A percentile compares a stretch with the other conserved stretches of the same genome.
phyloP scores from a whole-genome alignment of 2,888 invertebrate species.

The Rotaria magnacalcarata region DNA sequence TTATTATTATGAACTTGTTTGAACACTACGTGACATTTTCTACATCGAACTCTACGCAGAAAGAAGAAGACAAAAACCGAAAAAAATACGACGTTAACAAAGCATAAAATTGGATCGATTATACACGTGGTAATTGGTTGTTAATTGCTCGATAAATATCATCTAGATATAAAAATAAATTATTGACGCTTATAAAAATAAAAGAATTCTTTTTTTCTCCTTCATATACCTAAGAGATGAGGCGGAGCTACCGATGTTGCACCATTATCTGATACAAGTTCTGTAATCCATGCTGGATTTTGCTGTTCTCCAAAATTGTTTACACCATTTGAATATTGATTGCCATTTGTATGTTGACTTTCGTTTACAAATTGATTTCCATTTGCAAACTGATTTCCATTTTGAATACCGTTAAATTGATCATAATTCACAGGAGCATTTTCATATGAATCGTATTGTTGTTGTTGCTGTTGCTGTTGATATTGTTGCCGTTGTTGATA shows the following conservation, averaged over 20 bases:
- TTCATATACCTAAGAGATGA: neutral
- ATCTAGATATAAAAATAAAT: neutral
- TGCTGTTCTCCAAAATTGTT: neutral
- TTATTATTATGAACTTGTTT: slow-evolving; percentile 8
- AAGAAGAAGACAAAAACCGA: neutral
- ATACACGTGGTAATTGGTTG: slow-evolving; percentile 28
- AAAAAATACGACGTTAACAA: neutral
- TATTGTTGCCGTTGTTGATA: neutral
- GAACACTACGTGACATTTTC: neutral
- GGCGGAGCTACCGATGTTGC: neutral
- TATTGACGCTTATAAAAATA: neutral
- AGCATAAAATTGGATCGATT: neutral
- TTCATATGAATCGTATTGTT: neutral
- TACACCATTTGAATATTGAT: neutral
- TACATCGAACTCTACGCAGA: neutral
- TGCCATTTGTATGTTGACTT: neutral
- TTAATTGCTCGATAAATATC: slow-evolving; percentile 18
- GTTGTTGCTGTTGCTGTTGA: neutral
- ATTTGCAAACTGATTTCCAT: neutral
- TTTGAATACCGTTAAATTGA: slow-evolving; percentile 5
- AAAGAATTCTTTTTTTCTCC: neutral
- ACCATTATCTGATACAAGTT: neutral
- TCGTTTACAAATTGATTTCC: too few species aligned
- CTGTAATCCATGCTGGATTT: neutral
- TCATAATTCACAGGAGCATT: neutral